Evolutionary conservation across 2,797 vertebrate genomes (phyloP), one percentile per base, ranked within the genome.

Genomic region (Forpus xanthops): DNA sequence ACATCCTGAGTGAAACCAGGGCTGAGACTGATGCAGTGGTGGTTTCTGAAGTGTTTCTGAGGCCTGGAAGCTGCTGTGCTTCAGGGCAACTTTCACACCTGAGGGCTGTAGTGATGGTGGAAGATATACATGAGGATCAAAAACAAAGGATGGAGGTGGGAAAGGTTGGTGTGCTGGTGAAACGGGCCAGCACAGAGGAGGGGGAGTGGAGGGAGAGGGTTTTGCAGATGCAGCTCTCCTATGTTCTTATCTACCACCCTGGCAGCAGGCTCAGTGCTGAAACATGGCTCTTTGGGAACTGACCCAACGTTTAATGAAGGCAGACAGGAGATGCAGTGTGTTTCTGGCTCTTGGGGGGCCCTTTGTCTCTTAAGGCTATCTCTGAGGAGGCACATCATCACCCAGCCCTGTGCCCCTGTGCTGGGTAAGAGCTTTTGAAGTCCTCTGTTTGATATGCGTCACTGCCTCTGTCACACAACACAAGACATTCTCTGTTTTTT

Each of bases 341-440:
- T 87, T 94, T 92, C 76, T 77, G 71, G 50, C 82, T 83, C 74
- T 91, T 8, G 5, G 74, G 61, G 64, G 30, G 53, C 52, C 45
- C 78, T 93, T 91, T 93, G 95, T 93, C 81, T 91, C 53, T 61
- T 45, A 42, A 85, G 81, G 91, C 84, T 94, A 70, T 96, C 89
- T 86, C 73, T 65, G 67, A 86, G 76, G 91, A 96, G 88, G 85
- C 83, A 87, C 83, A 94, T 96, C 93, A 94, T 93, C 96, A 72
- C 93, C 85, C 56, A 58, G 73, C 60, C 87, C 78, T 2, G 71
- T 3, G 20, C 76, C 86, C 87, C 78, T 2, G 71, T 3, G 20
- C 76, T 87, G 88, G 93, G 93, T 95, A 90, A 96, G 78, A 52
- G 64, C 92, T 85, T 94, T 93, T 96, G 96, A 95, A 95, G 93